Evolutionary conservation across 2,113 vertebrate species (phyloP), one percentile per base, ranked within the genome.

Genomic region (Syngnathus typhle): DNA sequence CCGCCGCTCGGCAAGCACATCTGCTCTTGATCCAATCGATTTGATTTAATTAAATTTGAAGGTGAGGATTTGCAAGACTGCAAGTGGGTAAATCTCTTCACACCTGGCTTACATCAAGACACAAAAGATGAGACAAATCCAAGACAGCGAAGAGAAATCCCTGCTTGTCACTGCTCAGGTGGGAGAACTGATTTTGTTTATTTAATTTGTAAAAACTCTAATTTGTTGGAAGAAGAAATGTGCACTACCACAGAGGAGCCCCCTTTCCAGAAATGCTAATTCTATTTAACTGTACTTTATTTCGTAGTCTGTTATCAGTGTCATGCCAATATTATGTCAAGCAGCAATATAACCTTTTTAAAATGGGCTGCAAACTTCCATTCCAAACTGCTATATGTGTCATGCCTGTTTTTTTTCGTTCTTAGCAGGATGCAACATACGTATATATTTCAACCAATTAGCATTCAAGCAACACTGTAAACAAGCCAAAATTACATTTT

Each of bases 1-100:
- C 62, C 66, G 67, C 66, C 64, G 38, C 65, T 66, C 1, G 0
- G 52, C 60, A 44, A 70, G 38, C 58, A 68, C 78, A 78, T 72
- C 85, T 84, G 78, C 65, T 80, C 70, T 12, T 52, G 58, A 80
- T 67, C 77, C 71, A 77, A 63, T 81, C 69, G 67, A 79, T 84
- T 80, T 68, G 19, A 63, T 86, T 72, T 67, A 79, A 83, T 86
- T 78, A 83, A 65, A 67, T 82, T 64, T 81, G 72, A 77, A 83
- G 73, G 75, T 71, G 75, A 75, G 68, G 65, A 67, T 71, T 63
- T 71, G 75, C 65, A 19, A 9, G 10, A 21, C 68, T 65, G 41
- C 43, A 51, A 11, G 67, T 59, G 47, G 78, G 67, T 71, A 67
- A 81, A 78, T 51, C 80, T 72, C 54, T 19, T 51, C 60, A 69